Percentiles rank a stretch among this genome's conserved stretches.
Conservation (phyloP, 2,797 vertebrate genomes). For the Crypturellus tataupa region DNA sequence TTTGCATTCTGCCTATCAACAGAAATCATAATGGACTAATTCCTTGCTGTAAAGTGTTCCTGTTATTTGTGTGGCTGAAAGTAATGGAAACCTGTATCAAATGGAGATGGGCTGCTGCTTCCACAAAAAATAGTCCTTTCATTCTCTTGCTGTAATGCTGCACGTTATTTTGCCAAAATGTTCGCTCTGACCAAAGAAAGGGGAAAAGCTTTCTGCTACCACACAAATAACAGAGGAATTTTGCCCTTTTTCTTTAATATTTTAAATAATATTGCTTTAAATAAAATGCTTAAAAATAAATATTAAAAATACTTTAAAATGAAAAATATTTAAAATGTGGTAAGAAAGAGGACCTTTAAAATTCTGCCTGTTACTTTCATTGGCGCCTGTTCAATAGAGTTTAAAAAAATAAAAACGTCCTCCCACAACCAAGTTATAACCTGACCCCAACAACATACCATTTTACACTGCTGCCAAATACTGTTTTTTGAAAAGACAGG, state of each 20-base stretch:
- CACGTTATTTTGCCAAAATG: neutral
- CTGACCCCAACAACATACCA: neutral
- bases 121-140: neutral
- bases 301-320: too few relatives aligned
- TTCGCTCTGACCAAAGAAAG: neutral
- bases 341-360: neutral
- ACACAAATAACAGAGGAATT: neutral
- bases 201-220: neutral
- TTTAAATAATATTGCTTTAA: neutral
- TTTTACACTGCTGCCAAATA: neutral
- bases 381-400: neutral
- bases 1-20: neutral
- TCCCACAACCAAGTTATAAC: neutral
- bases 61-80: neutral
- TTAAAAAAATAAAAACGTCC: neutral
- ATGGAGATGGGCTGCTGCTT: neutral
- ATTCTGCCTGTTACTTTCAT: neutral
- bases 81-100: neutral
- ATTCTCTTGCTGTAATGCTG: neutral
- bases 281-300: neutral
- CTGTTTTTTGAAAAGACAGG: neutral
- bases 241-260: neutral
- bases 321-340: neutral
- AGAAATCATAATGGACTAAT: slow-evolving; percentile 26
- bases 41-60: neutral